Evolutionary conservation across 2,797 vertebrate genomes (phyloP).

Genomic region (Leptatherina wallacei): DNA sequence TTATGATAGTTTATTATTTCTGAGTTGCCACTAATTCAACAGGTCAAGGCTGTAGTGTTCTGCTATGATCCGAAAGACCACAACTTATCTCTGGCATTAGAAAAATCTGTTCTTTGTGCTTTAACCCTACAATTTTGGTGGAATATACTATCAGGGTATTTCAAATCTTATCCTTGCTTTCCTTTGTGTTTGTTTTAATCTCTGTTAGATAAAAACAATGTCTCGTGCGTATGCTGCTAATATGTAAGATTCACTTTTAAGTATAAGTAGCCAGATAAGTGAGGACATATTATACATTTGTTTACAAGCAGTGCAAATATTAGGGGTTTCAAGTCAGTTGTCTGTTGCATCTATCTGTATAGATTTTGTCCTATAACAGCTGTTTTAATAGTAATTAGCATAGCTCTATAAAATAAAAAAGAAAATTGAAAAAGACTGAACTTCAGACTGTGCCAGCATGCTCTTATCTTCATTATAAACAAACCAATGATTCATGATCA

Average conservation of each 20-base stretch:
- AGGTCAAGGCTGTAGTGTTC: not conserved
- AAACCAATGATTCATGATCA: constrained; percentile 5
- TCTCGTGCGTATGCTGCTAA: not conserved
- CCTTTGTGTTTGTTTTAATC: not conserved
- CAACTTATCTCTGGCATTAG: not conserved
- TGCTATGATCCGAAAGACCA: not conserved
- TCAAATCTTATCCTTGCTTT: not conserved
- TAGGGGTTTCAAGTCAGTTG: not conserved
- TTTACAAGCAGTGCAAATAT: not conserved
- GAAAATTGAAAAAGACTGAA: no score
- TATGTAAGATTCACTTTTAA: not conserved
- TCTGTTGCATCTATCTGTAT: not conserved
- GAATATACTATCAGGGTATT: not conserved
- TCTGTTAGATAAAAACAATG: not conserved
- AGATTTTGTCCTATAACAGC: not conserved
- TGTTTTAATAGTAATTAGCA: not conserved
- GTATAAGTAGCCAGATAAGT: not conserved
- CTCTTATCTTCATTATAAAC: constrained; percentile 28
- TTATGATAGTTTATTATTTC: not conserved
- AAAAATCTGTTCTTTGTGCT: not conserved
- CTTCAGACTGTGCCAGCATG: no score
- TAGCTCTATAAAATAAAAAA: not conserved
- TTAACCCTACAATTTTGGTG: not conserved
- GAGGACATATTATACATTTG: not conserved
- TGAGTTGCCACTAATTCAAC: not conserved